phyloP scores from a whole-genome alignment of 1,140 invertebrate genomes.

The Drosophila mojavensis region DNA sequence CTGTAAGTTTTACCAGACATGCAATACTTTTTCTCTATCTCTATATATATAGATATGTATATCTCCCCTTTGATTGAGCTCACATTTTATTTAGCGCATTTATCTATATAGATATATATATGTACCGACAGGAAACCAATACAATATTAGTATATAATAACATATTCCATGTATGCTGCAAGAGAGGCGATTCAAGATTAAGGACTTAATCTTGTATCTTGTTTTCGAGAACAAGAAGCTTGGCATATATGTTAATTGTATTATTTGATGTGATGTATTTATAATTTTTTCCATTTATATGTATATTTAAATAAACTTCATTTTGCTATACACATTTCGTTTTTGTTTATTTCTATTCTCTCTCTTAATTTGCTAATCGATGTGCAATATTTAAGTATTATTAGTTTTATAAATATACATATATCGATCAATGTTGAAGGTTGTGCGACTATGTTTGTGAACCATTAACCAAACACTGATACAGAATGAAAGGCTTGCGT shows the following conservation, averaged over 20 bases:
- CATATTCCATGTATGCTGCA: conserved; percentile 61
- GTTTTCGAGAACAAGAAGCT: conserved; percentile 40
- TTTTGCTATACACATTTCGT: conserved; percentile 54
- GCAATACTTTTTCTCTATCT: conserved; percentile 60
- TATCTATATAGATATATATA: conserved; percentile 50
- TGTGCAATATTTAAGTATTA: conserved; percentile 58
- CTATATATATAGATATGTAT: conserved; percentile 8
- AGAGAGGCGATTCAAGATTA: conserved; percentile 21
- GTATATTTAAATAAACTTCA: conserved; percentile 70
- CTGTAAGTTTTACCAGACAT: conserved; percentile 59
- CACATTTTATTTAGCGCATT: conserved; percentile 71
- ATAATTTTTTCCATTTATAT: conserved; percentile 71
- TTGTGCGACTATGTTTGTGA: conserved; percentile 77
- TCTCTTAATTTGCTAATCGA: conserved; percentile 21
- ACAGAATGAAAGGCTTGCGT: conserved; percentile 47
- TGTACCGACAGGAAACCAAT: conserved; percentile 42
- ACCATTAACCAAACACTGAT: conserved; percentile 60
- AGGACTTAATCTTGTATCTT: conserved; percentile 35
- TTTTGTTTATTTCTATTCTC: conserved; percentile 24
- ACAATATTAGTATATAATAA: conserved; percentile 61
- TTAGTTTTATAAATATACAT: conserved; percentile 39
- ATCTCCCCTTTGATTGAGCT: conserved; percentile 47
- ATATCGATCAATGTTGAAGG: conserved; percentile 70
- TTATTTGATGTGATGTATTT: conserved; percentile 82
- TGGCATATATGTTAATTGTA: conserved; percentile 72